Conservation (phyloP, 2,888 invertebrate genomes). For the Cephalotes varians region DNA sequence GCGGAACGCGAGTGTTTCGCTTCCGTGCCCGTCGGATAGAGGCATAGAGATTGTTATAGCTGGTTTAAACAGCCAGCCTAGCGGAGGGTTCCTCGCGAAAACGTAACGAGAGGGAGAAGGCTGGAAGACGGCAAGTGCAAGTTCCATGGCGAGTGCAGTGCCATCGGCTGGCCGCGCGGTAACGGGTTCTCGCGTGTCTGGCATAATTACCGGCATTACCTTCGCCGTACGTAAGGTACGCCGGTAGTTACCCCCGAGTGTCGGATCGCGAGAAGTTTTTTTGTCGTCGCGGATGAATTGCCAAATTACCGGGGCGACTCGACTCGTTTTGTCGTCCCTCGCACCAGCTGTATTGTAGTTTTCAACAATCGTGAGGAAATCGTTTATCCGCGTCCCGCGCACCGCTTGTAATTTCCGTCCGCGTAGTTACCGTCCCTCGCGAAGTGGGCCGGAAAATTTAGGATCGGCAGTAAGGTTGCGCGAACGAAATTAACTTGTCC, state of each 20-base stretch:
- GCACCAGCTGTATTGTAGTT: slow-evolving; percentile 12
- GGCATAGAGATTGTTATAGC: slow-evolving; percentile 1
- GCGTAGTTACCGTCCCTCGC: neutral
- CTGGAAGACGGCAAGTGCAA: slow-evolving; percentile 52
- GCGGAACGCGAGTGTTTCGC: slow-evolving; percentile 12
- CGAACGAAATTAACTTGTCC: slow-evolving; percentile 18
- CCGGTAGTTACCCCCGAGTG: slow-evolving; percentile 31
- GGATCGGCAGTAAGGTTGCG: neutral
- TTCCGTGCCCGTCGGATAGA: neutral
- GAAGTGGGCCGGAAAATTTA: neutral
- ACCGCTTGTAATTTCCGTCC: slow-evolving; percentile 10
- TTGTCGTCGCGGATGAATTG: slow-evolving; percentile 52
- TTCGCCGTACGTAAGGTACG: slow-evolving; percentile 49
- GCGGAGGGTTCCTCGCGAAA: slow-evolving; percentile 16
- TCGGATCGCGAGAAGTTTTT: slow-evolving; percentile 54
- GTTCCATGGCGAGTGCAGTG: slow-evolving; percentile 44
- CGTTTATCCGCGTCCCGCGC: neutral
- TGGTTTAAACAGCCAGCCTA: neutral
- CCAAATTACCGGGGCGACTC: slow-evolving; percentile 38
- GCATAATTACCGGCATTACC: slow-evolving; percentile 75
- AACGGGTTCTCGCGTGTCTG: slow-evolving; percentile 78
- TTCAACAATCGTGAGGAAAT: slow-evolving; percentile 14
- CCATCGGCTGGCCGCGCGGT: slow-evolving; percentile 56
- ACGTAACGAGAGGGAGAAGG: neutral
- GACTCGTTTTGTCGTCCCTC: neutral